phyloP scores from a whole-genome alignment of 2,888 invertebrate genomes.

The Argyra leucocephala region DNA sequence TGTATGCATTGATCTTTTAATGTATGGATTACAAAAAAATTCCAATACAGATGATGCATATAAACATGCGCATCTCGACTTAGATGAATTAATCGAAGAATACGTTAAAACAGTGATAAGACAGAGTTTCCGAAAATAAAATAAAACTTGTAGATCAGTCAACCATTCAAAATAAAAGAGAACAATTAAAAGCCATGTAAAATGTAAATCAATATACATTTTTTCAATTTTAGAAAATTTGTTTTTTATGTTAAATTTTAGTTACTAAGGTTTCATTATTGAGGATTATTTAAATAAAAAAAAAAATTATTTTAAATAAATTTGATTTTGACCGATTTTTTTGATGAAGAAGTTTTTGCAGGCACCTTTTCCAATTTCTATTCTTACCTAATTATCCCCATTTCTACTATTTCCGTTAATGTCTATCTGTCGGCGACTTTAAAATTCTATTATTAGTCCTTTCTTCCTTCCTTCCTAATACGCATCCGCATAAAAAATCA shows the following conservation, averaged over 20 bases:
- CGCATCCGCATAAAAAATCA: too few species aligned
- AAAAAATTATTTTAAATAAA: constrained; percentile 15
- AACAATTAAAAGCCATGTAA: not conserved
- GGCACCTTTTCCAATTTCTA: too few species aligned
- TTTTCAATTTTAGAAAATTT: not conserved
- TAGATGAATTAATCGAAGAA: constrained; percentile 52
- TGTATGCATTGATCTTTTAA: constrained; percentile 64
- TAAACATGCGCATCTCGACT: constrained; percentile 48
- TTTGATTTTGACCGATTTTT: not conserved
- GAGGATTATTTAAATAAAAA: too few species aligned
- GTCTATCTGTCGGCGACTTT: too few species aligned
- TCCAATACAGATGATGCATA: constrained; percentile 45
- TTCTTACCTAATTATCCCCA: too few species aligned
- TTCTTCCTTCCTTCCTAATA: too few species aligned
- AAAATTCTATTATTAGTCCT: too few species aligned
- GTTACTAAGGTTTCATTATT: not conserved
- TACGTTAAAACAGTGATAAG: constrained; percentile 57
- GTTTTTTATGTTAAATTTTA: not conserved
- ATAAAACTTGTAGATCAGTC: constrained; percentile 35
- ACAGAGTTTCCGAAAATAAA: constrained; percentile 57
- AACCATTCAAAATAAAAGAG: constrained; percentile 20
- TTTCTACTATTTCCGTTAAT: too few species aligned
- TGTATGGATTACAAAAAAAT: constrained; percentile 52
- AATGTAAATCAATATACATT: not conserved
- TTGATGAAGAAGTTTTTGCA: too few species aligned